phyloP scores from a whole-genome alignment of 2,888 invertebrate genomes.

The Chymomyza procnemis region DNA sequence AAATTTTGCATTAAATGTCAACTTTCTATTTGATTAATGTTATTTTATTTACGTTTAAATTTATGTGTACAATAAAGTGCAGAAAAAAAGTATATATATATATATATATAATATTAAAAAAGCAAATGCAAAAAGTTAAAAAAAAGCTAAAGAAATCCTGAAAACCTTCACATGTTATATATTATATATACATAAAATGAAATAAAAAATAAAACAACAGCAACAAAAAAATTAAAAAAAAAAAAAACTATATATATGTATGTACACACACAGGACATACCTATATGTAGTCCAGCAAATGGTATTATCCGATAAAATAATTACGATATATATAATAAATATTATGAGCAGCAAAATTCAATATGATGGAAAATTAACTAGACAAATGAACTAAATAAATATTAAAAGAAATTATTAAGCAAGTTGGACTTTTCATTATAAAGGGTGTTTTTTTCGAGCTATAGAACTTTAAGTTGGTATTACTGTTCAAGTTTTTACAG shows the following conservation, averaged over 20 bases:
- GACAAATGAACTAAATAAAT: slow-evolving; percentile 76
- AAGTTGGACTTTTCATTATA: slow-evolving; percentile 6
- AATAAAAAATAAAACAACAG: slow-evolving; percentile 24
- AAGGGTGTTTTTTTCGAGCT: too few relatives aligned
- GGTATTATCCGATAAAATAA: slow-evolving; percentile 62
- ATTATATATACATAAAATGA: slow-evolving; percentile 47
- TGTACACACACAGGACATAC: slow-evolving; percentile 18
- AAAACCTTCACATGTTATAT: slow-evolving; percentile 61
- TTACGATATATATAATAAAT: slow-evolving; percentile 58
- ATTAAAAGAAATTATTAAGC: slow-evolving; percentile 50
- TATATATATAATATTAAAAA: slow-evolving; percentile 32
- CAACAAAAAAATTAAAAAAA: too few relatives aligned
- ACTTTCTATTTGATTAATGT: slow-evolving; percentile 48
- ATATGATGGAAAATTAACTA: slow-evolving; percentile 63
- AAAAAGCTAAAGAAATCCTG: slow-evolving; percentile 9
- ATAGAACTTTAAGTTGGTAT: too few relatives aligned
- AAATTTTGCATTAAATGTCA: slow-evolving; percentile 16
- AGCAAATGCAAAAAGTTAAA: slow-evolving; percentile 32
- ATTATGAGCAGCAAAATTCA: slow-evolving; percentile 50
- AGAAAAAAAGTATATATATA: slow-evolving; percentile 33
- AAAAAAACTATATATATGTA: slow-evolving; percentile 28
- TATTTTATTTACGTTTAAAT: slow-evolving; percentile 58
- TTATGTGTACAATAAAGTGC: slow-evolving; percentile 49
- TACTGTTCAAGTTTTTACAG: too few relatives aligned
- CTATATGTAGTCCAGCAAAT: slow-evolving; percentile 45